Evolutionary conservation across 2,113 vertebrate species (phyloP), one percentile per base, ranked within the genome.

Genomic region (Pelecanus crispus): DNA sequence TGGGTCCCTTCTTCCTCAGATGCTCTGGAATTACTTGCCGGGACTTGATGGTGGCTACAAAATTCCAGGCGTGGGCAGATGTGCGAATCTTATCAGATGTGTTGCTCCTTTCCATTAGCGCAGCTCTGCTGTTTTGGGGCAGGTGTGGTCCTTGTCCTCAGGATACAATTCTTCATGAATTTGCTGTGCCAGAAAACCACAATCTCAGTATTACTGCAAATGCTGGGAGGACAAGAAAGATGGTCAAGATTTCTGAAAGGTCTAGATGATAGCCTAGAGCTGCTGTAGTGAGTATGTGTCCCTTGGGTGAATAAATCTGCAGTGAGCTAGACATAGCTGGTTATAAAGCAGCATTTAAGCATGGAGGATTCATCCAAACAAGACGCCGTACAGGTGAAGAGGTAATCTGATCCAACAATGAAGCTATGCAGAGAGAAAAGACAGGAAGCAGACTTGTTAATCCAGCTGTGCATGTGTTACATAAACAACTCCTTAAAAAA

Each of bases 311-410:
- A 31, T 14, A 86, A 78, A 84, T 82, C 67, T 77, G 45, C 53
- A 53, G 20, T 29, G 50, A 90, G 58, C 25, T 90, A 65, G 58
- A 71, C 86, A 58, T 52, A 49, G 12, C 19, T 61, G 9, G 25
- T 58, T 78, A 26, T 44, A 62, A 26, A 91, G 68, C 32, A 86
- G 50, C 55, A 50, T 68, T 59, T 66, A 62, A 78, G 6, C 18
- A 38, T 13, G 17, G 20, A 18, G 28, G 38, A 22, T 53, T 84
- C 38, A 47, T 74, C 65, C 68, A 63, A 81, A 55, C 2, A 21
- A 81, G 71, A 40, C 0, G 2, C 8, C 0, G 0, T 32, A 29
- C 24, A 63, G 29, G 9, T 63, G 38, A 84, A 63, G 49, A 83
- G 20, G 36, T 17, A 50, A 40, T 31, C 44, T 92, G 56, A 47